These are phyloP conservation scores for Oxyura jamaicensis DNA, from an alignment of 2,113 vertebrate species.

Conservation along the genomic window DNA sequence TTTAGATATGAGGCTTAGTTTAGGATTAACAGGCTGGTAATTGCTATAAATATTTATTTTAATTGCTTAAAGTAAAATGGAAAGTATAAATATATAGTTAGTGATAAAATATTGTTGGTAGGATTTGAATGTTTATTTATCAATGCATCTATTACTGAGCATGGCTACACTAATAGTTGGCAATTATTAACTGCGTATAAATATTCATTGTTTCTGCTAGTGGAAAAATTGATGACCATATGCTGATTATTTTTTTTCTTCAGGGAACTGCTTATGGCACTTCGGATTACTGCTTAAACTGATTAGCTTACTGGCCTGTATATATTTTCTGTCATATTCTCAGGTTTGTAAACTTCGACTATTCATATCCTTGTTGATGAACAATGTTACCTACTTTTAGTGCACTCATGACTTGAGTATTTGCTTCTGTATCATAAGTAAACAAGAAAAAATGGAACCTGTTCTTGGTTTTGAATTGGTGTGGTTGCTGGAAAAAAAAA, in stretches of 20 bases:
- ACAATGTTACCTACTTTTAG: not conserved
- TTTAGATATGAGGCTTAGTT: not conserved
- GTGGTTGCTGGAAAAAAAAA: not conserved
- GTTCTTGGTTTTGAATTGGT: not conserved
- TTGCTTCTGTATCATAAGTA: not conserved
- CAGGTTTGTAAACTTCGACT: slow-evolving; percentile 81
- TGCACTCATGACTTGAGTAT: not conserved
- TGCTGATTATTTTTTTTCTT: slow-evolving; percentile 52
- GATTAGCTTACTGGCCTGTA: slow-evolving; percentile 85
- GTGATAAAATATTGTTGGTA: not conserved
- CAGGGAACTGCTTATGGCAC: slow-evolving; percentile 91
- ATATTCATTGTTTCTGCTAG: not conserved
- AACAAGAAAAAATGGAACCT: not conserved
- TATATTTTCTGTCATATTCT: slow-evolving; percentile 91
- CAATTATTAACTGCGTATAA: not conserved
- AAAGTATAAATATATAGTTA: not conserved
- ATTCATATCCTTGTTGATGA: not conserved
- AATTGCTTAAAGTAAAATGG: not conserved
- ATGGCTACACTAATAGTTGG: not conserved
- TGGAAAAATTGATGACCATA: not conserved
- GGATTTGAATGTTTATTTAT: not conserved
- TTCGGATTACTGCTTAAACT: slow-evolving; percentile 89
- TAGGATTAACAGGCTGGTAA: not conserved
- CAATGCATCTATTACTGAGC: not conserved
- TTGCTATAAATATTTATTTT: not conserved